Percentiles rank a stretch among this genome's conserved stretches.
Conservation (phyloP, 2,888 invertebrate genomes). For the Melipona beecheii region DNA sequence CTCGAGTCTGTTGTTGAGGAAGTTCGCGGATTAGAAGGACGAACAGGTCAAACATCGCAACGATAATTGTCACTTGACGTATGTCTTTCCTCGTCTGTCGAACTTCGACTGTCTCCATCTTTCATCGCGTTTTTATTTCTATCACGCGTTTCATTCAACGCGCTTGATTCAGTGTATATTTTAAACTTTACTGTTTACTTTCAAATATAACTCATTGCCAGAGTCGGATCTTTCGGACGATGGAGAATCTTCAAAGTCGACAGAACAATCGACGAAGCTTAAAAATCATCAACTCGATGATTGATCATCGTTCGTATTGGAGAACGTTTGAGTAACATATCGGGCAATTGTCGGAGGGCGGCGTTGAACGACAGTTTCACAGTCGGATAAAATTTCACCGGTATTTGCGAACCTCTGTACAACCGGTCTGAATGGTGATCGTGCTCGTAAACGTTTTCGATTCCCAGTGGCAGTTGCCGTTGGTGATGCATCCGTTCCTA, state of each 20-base stretch:
- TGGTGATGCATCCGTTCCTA: conserved; percentile 67
- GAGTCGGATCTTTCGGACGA: background rate
- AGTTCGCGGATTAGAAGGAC: conserved; percentile 52
- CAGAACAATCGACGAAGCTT: background rate
- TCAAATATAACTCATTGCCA: background rate
- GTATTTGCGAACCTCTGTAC: conserved; percentile 75
- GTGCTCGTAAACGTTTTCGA: conserved; percentile 82
- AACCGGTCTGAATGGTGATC: conserved; percentile 80
- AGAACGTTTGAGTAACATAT: background rate
- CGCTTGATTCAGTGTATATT: conserved; percentile 22
- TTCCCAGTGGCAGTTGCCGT: conserved; percentile 73
- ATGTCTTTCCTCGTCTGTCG: background rate
- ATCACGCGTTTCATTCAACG: background rate
- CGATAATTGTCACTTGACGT: conserved; percentile 29
- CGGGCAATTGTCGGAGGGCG: background rate
- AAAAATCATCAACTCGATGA: background rate
- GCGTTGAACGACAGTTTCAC: background rate
- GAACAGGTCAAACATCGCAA: conserved; percentile 36
- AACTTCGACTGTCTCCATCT: background rate
- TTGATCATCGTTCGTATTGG: background rate
- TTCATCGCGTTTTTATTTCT: background rate
- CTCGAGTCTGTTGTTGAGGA: conserved; percentile 22
- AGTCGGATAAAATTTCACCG: conserved; percentile 20
- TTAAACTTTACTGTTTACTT: conserved; percentile 9
- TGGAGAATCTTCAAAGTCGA: background rate